A percentile compares a stretch with the other conserved stretches of the same genome.
Conservation (phyloP, 2,797 vertebrate genomes). For the Hoplostethus atlanticus region DNA sequence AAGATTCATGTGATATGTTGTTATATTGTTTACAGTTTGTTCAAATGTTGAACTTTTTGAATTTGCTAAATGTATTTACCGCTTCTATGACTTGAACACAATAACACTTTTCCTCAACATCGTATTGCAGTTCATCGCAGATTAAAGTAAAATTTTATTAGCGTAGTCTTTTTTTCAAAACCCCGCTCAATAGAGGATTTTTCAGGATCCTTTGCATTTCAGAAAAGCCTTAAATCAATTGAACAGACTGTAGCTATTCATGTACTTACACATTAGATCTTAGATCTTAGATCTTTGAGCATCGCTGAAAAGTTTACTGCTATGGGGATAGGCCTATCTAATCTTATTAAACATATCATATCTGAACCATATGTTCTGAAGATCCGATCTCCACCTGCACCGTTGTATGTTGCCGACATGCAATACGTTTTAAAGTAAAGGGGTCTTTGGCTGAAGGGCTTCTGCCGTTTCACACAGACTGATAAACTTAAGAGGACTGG, state of each 20-base stretch:
- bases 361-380: constrained; percentile 1
- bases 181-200: background rate
- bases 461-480: constrained; percentile 24
- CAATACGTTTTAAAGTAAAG: constrained; percentile 34
- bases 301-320: background rate
- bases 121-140: background rate
- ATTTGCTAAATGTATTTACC: background rate
- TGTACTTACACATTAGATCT: background rate
- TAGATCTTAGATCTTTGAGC: background rate
- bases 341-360: constrained; percentile 1
- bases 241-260: background rate
- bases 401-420: constrained; percentile 16
- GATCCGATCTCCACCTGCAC: constrained; percentile 20
- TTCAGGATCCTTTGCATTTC: background rate
- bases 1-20: background rate
- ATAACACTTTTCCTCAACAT: background rate
- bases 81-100: background rate
- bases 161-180: background rate
- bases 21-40: background rate
- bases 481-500: constrained; percentile 49
- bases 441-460: constrained; percentile 22
- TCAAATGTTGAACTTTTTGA: background rate
- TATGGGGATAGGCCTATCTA: background rate
- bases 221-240: background rate
- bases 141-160: too few relatives aligned